Percentiles rank a stretch among this genome's conserved stretches.
These are phyloP conservation scores for Fulmarus glacialis DNA, from an alignment of 2,113 vertebrate species.

Conservation along the genomic window DNA sequence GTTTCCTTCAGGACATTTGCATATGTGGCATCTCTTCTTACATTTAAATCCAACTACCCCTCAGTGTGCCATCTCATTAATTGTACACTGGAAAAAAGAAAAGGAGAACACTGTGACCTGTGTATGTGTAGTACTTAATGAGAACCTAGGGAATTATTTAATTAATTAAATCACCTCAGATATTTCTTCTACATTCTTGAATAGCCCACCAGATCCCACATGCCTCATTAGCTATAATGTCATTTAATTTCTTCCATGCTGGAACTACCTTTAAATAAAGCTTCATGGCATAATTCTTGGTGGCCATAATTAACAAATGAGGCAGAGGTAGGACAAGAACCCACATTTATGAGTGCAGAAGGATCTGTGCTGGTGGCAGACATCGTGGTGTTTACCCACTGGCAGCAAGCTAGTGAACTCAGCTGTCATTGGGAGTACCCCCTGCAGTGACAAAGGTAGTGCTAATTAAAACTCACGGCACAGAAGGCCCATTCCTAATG, in stretches of 20 bases:
- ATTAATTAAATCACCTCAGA: constrained; percentile 47
- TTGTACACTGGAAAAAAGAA: background rate
- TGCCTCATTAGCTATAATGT: constrained; percentile 39
- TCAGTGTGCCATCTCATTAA: constrained; percentile 46
- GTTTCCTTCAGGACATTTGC: background rate
- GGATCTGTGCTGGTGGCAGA: background rate
- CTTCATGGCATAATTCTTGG: background rate
- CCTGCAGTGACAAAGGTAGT: background rate
- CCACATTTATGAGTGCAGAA: background rate
- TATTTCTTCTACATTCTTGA: constrained; percentile 46
- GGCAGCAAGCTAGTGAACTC: constrained; percentile 13
- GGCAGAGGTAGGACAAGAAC: background rate
- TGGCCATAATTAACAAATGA: constrained; percentile 32
- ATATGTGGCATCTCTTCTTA: background rate
- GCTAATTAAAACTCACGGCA: constrained; percentile 35
- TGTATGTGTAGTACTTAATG: background rate
- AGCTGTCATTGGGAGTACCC: background rate
- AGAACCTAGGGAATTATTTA: constrained; percentile 47
- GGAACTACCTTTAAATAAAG: constrained; percentile 18
- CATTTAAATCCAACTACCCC: background rate
- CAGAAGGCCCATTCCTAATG: constrained; percentile 40
- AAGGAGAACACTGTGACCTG: background rate
- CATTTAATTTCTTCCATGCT: constrained; percentile 48
- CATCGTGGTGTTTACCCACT: background rate
- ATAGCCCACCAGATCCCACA: constrained; percentile 17